phyloP scores from a whole-genome alignment of 2,113 vertebrate species.

The Plecotus auritus region DNA sequence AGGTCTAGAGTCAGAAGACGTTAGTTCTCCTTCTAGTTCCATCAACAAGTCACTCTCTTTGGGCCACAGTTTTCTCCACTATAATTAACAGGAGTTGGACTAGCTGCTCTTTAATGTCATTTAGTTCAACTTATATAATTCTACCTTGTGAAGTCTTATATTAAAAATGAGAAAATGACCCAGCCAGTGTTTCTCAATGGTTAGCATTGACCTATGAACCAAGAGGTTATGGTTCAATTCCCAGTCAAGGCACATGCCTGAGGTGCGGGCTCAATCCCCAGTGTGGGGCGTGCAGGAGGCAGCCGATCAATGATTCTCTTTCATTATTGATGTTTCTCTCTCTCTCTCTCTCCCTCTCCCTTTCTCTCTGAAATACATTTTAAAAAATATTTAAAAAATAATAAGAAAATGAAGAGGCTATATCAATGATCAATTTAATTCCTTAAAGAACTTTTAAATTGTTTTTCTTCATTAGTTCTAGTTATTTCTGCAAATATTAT shows the following conservation, averaged over 20 bases:
- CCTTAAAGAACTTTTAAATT: neutral
- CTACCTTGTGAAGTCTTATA: neutral
- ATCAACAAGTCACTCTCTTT: neutral
- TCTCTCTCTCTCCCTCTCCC: too few species aligned
- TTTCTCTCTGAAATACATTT: too few species aligned
- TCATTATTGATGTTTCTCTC: too few species aligned
- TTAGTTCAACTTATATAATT: neutral
- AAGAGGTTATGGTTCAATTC: too few species aligned
- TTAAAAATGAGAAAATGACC: neutral
- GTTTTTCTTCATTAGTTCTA: neutral
- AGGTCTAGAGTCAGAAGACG: accelerated
- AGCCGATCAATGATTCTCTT: too few species aligned
- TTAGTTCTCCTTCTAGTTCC: too few species aligned
- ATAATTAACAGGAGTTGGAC: neutral
- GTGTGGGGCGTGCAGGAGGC: too few species aligned
- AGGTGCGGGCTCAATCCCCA: too few species aligned
- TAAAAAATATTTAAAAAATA: too few species aligned
- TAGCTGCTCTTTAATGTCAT: neutral
- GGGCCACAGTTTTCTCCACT: neutral
- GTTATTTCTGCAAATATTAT: slow-evolving; percentile 27
- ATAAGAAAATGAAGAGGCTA: neutral
- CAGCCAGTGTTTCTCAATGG: too few species aligned
- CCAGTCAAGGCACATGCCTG: too few species aligned
- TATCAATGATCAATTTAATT: neutral
- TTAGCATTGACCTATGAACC: too few species aligned